Conservation (phyloP, 2,113 vertebrate species). For the Entelurus aequoreus region DNA sequence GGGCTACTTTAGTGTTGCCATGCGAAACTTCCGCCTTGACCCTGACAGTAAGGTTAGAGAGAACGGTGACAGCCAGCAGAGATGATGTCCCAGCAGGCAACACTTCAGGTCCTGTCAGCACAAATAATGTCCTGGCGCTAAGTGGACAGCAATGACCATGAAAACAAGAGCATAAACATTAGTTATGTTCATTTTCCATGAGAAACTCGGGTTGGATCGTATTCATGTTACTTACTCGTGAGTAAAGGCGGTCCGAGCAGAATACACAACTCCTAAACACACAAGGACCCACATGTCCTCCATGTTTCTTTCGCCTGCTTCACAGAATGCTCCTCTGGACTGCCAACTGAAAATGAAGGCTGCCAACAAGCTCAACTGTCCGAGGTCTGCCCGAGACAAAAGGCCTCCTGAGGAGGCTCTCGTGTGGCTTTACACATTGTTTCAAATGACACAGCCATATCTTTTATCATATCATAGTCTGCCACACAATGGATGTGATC, state of each 20-base stretch:
- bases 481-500: neutral
- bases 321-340: neutral
- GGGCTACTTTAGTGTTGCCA: constrained; percentile 17
- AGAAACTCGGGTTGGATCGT: neutral
- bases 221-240: constrained; percentile 25
- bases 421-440: constrained; percentile 4
- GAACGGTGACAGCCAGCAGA: constrained; percentile 43
- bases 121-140: constrained; percentile 26
- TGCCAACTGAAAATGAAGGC: constrained; percentile 2
- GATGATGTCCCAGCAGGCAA: constrained; percentile 42
- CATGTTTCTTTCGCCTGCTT: constrained; percentile 27
- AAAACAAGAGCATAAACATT: neutral
- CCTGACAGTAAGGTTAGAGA: constrained; percentile 34
- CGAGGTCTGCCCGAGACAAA: constrained; percentile 6
- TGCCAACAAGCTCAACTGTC: neutral
- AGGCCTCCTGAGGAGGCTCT: constrained; percentile 1
- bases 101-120: constrained; percentile 51
- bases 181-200: neutral
- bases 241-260: constrained; percentile 5
- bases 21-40: constrained; percentile 45
- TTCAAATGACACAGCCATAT: constrained; percentile 2
- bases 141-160: neutral
- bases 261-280: constrained; percentile 26
- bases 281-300: constrained; percentile 28
- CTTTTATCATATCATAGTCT: constrained; percentile 8